Evolutionary conservation across 2,888 invertebrate genomes (phyloP).

Genomic region (Euplexia lucipara): DNA sequence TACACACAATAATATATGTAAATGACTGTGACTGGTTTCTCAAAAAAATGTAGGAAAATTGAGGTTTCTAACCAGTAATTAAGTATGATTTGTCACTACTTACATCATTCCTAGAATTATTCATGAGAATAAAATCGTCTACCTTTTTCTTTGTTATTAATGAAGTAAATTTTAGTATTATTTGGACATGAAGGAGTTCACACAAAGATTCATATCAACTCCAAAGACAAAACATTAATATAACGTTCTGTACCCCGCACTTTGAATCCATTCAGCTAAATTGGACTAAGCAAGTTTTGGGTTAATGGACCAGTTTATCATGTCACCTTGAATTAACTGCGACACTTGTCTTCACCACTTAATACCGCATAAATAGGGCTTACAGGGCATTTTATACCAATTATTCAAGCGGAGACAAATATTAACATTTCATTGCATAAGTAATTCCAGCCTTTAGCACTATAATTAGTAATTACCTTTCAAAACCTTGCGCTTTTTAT

Average conservation of each 20-base stretch:
- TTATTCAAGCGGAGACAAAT: constrained; percentile 49
- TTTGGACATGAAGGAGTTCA: not conserved
- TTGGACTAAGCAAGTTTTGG: constrained; percentile 39
- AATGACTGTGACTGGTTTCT: not conserved
- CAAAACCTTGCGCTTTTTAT: constrained; percentile 63
- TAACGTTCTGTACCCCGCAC: constrained; percentile 16
- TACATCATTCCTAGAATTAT: constrained; percentile 4
- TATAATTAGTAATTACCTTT: constrained; percentile 55
- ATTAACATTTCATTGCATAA: constrained; percentile 53
- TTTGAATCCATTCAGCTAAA: constrained; percentile 38
- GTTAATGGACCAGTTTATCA: constrained; percentile 51
- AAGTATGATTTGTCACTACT: not conserved
- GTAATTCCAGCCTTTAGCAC: constrained; percentile 30
- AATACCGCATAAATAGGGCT: constrained; percentile 32
- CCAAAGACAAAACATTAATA: constrained; percentile 11
- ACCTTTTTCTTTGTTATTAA: not conserved
- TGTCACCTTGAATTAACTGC: constrained; percentile 55
- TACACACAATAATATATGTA: not conserved
- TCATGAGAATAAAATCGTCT: not conserved
- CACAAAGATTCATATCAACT: constrained; percentile 14
- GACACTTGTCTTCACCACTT: constrained; percentile 25
- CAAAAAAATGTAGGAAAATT: constrained; percentile 1
- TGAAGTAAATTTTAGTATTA: not conserved
- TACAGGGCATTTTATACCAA: constrained; percentile 28
- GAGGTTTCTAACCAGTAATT: not conserved